phyloP scores from a whole-genome alignment of 2,113 vertebrate species.

The Festucalex cinctus region DNA sequence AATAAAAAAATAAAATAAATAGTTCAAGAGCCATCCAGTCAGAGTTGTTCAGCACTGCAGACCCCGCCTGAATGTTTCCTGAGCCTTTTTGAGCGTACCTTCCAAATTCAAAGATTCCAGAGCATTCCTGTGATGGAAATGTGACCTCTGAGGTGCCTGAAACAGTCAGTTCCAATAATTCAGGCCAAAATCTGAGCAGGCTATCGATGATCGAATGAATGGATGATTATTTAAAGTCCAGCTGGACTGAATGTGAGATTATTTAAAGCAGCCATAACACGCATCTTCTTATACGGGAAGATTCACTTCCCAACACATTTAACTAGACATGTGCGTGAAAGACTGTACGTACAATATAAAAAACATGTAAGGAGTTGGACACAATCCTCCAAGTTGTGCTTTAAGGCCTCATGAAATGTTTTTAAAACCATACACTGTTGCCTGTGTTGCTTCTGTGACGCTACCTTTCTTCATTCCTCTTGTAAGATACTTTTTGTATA shows the following conservation, averaged over 20 bases:
- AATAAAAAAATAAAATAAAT: neutral
- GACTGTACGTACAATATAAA: constrained; percentile 21
- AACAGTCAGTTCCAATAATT: constrained; percentile 10
- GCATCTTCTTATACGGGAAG: neutral
- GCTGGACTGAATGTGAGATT: constrained; percentile 4
- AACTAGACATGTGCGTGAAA: constrained; percentile 15
- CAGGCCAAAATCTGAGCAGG: constrained; percentile 20
- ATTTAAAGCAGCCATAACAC: neutral
- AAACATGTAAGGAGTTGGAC: neutral
- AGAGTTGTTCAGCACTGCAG: no score
- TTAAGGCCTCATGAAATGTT: constrained; percentile 28
- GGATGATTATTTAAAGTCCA: constrained; percentile 52
- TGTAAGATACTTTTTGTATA: constrained; percentile 76
- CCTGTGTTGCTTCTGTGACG: constrained; percentile 63
- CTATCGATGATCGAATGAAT: constrained; percentile 18
- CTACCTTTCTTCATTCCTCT: constrained; percentile 61
- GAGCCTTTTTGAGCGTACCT: constrained; percentile 5
- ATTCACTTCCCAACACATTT: neutral
- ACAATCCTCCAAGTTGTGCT: constrained; percentile 4
- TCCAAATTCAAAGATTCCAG: no score
- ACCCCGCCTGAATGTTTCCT: no score
- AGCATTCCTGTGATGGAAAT: no score
- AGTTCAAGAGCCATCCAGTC: no score
- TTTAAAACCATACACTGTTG: constrained; percentile 51
- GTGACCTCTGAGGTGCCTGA: constrained; percentile 49